A percentile compares a stretch with the other conserved stretches of the same genome.
phyloP scores from a whole-genome alignment of 2,797 vertebrate species.

The Anomalospiza imberbis region DNA sequence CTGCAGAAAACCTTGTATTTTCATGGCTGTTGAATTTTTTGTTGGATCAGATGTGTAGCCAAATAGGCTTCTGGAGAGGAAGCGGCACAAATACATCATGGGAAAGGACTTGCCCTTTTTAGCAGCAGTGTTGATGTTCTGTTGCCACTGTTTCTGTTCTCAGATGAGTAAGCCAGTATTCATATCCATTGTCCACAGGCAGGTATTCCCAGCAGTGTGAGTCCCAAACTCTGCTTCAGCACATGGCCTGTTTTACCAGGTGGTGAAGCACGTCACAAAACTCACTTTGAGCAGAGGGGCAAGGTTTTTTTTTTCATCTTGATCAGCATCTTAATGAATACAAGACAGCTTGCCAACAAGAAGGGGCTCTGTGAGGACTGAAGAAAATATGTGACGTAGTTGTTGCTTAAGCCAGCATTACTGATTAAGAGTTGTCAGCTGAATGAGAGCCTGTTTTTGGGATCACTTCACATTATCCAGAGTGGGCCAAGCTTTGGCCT shows the following conservation, averaged over 20 bases:
- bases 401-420: not conserved
- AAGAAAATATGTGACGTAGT: not conserved
- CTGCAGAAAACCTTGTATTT: not conserved
- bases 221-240: not conserved
- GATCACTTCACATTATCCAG: not conserved
- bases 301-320: conserved; percentile 1
- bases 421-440: not conserved
- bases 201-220: not conserved
- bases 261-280: not conserved
- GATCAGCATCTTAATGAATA: not conserved
- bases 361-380: not conserved
- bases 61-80: not conserved
- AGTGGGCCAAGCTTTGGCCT: not conserved
- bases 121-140: not conserved
- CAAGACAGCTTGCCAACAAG: not conserved
- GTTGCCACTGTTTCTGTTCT: not conserved
- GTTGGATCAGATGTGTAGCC: not conserved
- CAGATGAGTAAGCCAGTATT: not conserved
- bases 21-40: not conserved
- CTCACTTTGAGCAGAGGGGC: not conserved
- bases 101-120: not conserved
- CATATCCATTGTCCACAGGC: not conserved
- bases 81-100: not conserved
- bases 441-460: not conserved
- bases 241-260: not conserved